Conservation (phyloP, 2,113 vertebrate genomes). For the Lampris megalopsis region DNA sequence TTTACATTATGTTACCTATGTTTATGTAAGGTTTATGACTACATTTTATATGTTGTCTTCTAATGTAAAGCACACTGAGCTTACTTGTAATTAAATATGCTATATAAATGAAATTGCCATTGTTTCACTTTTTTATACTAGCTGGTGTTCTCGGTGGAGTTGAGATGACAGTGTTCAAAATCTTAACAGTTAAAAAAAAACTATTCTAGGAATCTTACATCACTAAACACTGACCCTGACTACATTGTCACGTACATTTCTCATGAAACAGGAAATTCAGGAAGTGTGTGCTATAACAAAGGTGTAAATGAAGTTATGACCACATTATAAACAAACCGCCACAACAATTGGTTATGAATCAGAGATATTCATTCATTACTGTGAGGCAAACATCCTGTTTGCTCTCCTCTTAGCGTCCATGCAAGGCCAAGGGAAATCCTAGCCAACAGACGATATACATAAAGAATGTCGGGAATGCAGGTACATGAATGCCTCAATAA, state of each 20-base stretch:
- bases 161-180: slow-evolving; percentile 8
- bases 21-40: too few relatives aligned
- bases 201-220: slow-evolving; percentile 3
- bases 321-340: slow-evolving; percentile 50
- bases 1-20: too few relatives aligned
- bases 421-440: slow-evolving; percentile 53
- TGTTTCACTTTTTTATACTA: slow-evolving; percentile 28
- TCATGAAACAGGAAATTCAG: slow-evolving; percentile 23
- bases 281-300: slow-evolving; percentile 39
- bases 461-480: slow-evolving; percentile 78
- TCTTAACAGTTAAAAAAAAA: slow-evolving; percentile 18
- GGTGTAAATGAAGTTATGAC: slow-evolving; percentile 4
- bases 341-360: slow-evolving; percentile 51
- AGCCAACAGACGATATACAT: slow-evolving; percentile 56
- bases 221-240: not conserved
- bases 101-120: too few relatives aligned
- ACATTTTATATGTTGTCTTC: too few relatives aligned
- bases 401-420: slow-evolving; percentile 40
- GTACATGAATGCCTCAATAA: slow-evolving; percentile 70
- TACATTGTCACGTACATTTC: not conserved
- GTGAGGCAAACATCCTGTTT: slow-evolving; percentile 77
- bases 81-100: too few relatives aligned
- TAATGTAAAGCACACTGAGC: too few relatives aligned
- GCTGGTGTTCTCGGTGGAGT: not conserved
- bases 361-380: slow-evolving; percentile 42